Evolutionary conservation across 1,140 invertebrate genomes (phyloP), one percentile per base, ranked within the genome.

Genomic region (Drosophila lini): DNA sequence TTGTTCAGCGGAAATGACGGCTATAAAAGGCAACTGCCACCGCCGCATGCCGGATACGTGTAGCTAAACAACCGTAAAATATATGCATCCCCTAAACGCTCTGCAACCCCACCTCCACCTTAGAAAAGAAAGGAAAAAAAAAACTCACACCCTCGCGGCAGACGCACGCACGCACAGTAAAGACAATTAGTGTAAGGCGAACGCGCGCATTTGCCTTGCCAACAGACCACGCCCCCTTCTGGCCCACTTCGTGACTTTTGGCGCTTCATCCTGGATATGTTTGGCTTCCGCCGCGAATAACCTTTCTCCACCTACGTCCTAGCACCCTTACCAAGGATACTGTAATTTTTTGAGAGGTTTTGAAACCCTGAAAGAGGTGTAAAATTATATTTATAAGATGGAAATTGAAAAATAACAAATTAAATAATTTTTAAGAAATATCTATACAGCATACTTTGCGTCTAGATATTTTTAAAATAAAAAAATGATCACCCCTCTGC

Each of bases 41-140:
- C 81, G 82, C 79, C 76, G 67, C 79, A 83, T 71, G 68, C 36
- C 42, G 68, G 42, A 59, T 82, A 86, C 82, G 83, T 82, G 82
- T 77, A 63, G 83, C 84, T 83, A 86, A 88, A 86, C 83, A 86
- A 76, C 84, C 83, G 80, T 88, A 80, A 86, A 86, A 83, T 88
- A 78, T 86, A 86, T 86, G 83, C 83, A 88, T 40, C 58, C 64
- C 50, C 67, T 50, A 55, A 53, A 47, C 19, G 22, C 28, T 42
- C 28, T 16, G 25, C 65, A 57, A 28, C 22, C 40, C 22, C 28
- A 22, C 31, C 59, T n/a, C 57, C 57, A 40, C 34, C 38, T 71
- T 13, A 7, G 40, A 34, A 56, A 34, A n/a, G 22, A n/a, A 63
- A 22, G 3, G 13, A 13, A 3, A 28, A 48, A 48, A 36, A 44